phyloP scores from a whole-genome alignment of 64 coral and sea anemone species.

The Porites lutea region DNA sequence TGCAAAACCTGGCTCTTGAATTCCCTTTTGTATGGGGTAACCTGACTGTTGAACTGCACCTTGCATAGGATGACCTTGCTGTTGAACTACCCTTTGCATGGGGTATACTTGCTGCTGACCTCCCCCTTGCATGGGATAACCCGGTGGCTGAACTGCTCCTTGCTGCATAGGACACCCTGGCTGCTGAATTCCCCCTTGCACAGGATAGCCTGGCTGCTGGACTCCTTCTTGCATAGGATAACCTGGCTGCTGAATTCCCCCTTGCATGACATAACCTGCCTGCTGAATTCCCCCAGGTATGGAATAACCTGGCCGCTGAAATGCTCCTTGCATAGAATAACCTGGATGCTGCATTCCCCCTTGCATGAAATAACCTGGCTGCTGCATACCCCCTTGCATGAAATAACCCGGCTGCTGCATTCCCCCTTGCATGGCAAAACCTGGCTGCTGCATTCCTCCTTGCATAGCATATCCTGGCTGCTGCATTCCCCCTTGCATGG shows the following conservation, averaged over 20 bases:
- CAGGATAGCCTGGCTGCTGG: neutral
- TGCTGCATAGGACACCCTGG: neutral
- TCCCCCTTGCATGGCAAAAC: neutral
- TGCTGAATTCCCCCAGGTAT: neutral
- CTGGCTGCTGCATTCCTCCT: neutral
- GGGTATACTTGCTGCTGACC: neutral
- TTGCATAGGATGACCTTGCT: neutral
- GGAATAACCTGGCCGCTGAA: neutral
- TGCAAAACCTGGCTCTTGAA: too few species aligned
- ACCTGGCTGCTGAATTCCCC: neutral
- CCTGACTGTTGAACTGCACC: neutral
- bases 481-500: neutral
- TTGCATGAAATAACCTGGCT: neutral
- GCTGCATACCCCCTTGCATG: neutral
- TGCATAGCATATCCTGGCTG: neutral
- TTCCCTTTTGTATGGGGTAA: neutral
- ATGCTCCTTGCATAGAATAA: neutral
- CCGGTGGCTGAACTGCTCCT: too few species aligned
- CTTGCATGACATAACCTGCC: neutral
- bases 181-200: neutral
- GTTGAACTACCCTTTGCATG: neutral
- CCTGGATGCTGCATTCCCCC: neutral
- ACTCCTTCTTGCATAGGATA: neutral
- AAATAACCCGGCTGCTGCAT: neutral
- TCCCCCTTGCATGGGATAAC: neutral